Evolutionary conservation across 1,140 invertebrate genomes (phyloP).

Genomic region (Drosophila nigromelanica): DNA sequence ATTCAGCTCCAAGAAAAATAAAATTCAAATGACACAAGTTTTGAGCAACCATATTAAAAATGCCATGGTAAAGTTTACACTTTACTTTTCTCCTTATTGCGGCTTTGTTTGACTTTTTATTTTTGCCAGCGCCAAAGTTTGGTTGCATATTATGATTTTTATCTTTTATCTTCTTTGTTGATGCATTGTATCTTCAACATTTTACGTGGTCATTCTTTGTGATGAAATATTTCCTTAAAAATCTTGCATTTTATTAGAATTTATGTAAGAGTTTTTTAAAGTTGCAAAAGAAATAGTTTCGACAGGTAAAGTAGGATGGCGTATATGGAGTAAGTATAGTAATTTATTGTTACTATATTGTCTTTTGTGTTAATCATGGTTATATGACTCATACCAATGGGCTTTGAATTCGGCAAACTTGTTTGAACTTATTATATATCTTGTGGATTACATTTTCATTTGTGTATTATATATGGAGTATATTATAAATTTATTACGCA

Average conservation of each 20-base stretch:
- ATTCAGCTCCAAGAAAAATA: slow-evolving; percentile 8
- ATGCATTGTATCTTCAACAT: neutral
- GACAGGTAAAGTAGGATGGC: neutral
- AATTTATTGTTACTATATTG: neutral
- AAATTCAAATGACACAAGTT: slow-evolving; percentile 27
- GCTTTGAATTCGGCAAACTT: neutral
- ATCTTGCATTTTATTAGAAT: slow-evolving; percentile 21
- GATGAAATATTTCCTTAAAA: slow-evolving; percentile 16
- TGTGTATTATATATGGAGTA: slow-evolving; percentile 3
- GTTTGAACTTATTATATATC: neutral
- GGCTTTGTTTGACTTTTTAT: slow-evolving; percentile 37
- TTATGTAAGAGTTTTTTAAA: neutral
- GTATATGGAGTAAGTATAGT: slow-evolving; percentile 4
- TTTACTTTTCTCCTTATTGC: slow-evolving; percentile 14
- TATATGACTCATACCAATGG: neutral
- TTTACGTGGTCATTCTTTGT: slow-evolving; percentile 11
- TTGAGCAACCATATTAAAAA: slow-evolving; percentile 59
- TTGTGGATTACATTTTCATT: slow-evolving; percentile 5
- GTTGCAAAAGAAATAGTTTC: neutral
- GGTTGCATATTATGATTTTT: slow-evolving; percentile 34
- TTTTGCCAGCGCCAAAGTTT: slow-evolving; percentile 26
- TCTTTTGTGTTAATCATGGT: too few relatives aligned
- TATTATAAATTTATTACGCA: too few relatives aligned
- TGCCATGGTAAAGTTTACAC: slow-evolving; percentile 54
- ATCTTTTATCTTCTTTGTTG: slow-evolving; percentile 4